Conservation (phyloP, 2,113 vertebrate species). For the Apeltes quadracus region DNA sequence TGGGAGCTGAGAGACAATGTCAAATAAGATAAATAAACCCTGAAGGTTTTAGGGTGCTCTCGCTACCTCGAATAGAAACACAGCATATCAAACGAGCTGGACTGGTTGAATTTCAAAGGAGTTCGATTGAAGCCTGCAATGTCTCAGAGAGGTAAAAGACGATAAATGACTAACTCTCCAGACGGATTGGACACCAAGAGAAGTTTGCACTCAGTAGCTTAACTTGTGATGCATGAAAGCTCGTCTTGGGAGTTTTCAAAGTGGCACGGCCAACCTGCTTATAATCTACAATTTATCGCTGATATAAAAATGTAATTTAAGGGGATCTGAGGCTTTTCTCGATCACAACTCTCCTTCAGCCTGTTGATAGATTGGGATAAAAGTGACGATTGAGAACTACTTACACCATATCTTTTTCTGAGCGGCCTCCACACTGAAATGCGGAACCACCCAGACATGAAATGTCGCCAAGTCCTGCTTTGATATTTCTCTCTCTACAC, state of each 20-base stretch:
- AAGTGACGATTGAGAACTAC: conserved; percentile 45
- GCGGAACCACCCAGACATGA: conserved; percentile 70
- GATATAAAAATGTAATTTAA: conserved; percentile 49
- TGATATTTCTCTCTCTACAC: conserved; percentile 62
- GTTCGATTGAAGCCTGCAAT: conserved; percentile 36
- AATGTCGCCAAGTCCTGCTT: conserved; percentile 72
- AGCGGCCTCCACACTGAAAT: conserved; percentile 42
- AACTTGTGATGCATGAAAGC: conserved; percentile 31
- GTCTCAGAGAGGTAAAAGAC: conserved; percentile 13
- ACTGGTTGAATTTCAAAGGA: conserved; percentile 42
- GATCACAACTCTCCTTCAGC: conserved; percentile 46
- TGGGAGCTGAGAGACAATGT: conserved; percentile 48
- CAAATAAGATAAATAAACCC: conserved; percentile 5
- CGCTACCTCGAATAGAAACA: conserved; percentile 25
- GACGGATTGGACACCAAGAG: conserved; percentile 40
- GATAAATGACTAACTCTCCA: conserved; percentile 46
- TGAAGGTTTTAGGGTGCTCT: conserved; percentile 21
- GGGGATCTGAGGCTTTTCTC: conserved; percentile 56
- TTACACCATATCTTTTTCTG: conserved; percentile 53
- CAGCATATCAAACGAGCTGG: conserved; percentile 40
- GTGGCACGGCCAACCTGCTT: conserved; percentile 40
- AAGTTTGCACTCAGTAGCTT: conserved; percentile 38
- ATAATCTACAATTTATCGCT: conserved; percentile 52
- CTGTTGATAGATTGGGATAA: conserved; percentile 51
- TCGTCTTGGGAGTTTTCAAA: conserved; percentile 44